phyloP scores from a whole-genome alignment of 2,888 invertebrate species.

The Pterostichus madidus region DNA sequence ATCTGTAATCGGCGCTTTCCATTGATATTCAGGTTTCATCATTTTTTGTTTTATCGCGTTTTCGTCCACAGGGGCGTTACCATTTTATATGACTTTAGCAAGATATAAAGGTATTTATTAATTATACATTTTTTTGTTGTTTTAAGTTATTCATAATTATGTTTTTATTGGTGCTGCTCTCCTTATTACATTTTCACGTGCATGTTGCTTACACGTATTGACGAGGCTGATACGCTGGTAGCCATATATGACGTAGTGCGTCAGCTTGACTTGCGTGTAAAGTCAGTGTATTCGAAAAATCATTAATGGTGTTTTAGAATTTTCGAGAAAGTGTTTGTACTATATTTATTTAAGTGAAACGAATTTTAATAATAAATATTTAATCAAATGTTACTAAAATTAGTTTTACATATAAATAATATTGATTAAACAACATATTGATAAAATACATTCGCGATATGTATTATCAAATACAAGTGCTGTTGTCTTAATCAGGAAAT shows the following conservation, averaged over 20 bases:
- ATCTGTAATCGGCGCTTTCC: slow-evolving; percentile 55
- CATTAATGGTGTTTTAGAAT: slow-evolving; percentile 44
- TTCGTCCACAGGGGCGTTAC: slow-evolving; percentile 92
- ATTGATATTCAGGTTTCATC: slow-evolving; percentile 61
- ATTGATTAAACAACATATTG: slow-evolving; percentile 30
- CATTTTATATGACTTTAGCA: slow-evolving; percentile 98
- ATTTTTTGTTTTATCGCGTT: slow-evolving; percentile 66
- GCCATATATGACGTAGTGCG: slow-evolving; percentile 20
- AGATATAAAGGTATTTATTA: slow-evolving; percentile 87
- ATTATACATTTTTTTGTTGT: slow-evolving; percentile 12
- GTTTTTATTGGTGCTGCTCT: neutral
- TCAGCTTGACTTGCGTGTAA: slow-evolving; percentile 56
- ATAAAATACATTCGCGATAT: slow-evolving; percentile 25
- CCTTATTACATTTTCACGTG: slow-evolving; percentile 39
- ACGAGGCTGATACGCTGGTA: slow-evolving; percentile 13
- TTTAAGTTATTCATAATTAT: too few relatives aligned
- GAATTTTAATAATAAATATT: slow-evolving; percentile 16
- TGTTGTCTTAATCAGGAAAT: neutral
- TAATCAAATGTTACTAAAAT: neutral
- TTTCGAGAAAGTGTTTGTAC: slow-evolving; percentile 17
- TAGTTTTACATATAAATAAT: slow-evolving; percentile 17
- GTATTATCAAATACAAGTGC: slow-evolving; percentile 14
- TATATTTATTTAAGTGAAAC: neutral
- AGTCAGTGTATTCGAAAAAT: slow-evolving; percentile 57
- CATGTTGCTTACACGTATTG: slow-evolving; percentile 44